phyloP scores from a whole-genome alignment of 1,140 invertebrate species.

The Drosophila oshimai region DNA sequence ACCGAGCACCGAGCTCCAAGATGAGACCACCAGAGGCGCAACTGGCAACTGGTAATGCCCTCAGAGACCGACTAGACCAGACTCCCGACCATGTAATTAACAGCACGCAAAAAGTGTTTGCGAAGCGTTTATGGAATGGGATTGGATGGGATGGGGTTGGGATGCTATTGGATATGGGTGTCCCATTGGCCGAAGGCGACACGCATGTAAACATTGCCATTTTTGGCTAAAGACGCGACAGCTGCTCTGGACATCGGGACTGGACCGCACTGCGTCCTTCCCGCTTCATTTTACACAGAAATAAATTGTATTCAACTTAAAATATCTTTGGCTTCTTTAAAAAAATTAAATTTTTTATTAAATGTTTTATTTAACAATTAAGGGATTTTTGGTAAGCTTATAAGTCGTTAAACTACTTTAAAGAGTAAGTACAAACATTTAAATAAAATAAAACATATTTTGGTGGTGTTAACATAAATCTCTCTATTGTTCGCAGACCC shows the following conservation, averaged over 20 bases:
- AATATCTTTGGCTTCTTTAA: not conserved
- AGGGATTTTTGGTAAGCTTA: too few relatives aligned
- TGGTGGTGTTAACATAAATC: too few relatives aligned
- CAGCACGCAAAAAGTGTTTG: slow-evolving; percentile 79
- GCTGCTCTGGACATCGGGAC: slow-evolving; percentile 34
- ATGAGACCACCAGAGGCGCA: slow-evolving; percentile 63
- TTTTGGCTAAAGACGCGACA: slow-evolving; percentile 80
- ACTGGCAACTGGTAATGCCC: slow-evolving; percentile 49
- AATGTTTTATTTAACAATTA: too few relatives aligned
- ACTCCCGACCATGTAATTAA: slow-evolving; percentile 72
- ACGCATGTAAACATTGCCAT: slow-evolving; percentile 81
- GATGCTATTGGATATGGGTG: slow-evolving; percentile 39
- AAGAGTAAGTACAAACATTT: too few relatives aligned
- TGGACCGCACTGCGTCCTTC: not conserved
- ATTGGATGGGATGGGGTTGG: slow-evolving; percentile 15
- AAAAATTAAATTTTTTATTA: too few relatives aligned
- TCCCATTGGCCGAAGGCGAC: slow-evolving; percentile 56
- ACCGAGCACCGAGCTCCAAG: not conserved
- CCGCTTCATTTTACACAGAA: not conserved
- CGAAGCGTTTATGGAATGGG: slow-evolving; percentile 67
- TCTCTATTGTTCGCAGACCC: too few relatives aligned
- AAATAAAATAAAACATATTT: too few relatives aligned
- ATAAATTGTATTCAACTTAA: not conserved
- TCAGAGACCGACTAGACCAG: slow-evolving; percentile 71
- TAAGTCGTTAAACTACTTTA: too few relatives aligned